Evolutionary conservation across 1,140 invertebrate genomes (phyloP), one percentile per base, ranked within the genome.

Genomic region (Drosophila navojoa): DNA sequence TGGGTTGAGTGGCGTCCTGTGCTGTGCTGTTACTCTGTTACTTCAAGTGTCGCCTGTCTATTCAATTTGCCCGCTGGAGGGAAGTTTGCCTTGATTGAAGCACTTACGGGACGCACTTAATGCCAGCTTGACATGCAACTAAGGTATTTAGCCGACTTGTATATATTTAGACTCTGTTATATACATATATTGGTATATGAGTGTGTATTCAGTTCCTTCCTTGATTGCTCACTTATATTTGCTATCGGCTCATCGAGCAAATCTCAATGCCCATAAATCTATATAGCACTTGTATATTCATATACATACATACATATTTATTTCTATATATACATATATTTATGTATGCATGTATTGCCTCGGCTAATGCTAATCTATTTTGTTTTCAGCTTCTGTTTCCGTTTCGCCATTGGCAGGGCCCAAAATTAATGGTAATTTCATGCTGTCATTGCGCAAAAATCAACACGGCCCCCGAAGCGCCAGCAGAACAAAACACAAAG

Each of bases 111-210:
- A 70, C 32, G 57, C 74, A 61, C 58, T 71, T 81, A 75, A 81
- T 81, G 75, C 45, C 49, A 52, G 42, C 60, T 78, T 77, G 79
- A 71, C 79, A 81, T 81, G 79, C 79, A 60, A 81, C 47, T 44
- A 32, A n/a, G 49, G 10, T 55, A 71, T 76, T 76, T 71, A 58
- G 54, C 16, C 27, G 29, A 22, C 40, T 52, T 16, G 44, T 60
- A 52, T 60, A 52, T 60, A 60, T 35, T 29, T 38, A 38, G 10
- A 38, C 7, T 10, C 7, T 6, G 2, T 7, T 35, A 35, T 35
- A 35, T 35, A 35, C 10, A 7, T 45, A 44, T 55, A 44, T 22
- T 22, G 19, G 19, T 5, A 59, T 52, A 5, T 29, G 5, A 5
- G 27, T 22, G 1, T 22, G 19, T 22, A 38, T 38, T 38, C 35